phyloP scores from a whole-genome alignment of 2,888 invertebrate species.

The Scaptomyza parva region DNA sequence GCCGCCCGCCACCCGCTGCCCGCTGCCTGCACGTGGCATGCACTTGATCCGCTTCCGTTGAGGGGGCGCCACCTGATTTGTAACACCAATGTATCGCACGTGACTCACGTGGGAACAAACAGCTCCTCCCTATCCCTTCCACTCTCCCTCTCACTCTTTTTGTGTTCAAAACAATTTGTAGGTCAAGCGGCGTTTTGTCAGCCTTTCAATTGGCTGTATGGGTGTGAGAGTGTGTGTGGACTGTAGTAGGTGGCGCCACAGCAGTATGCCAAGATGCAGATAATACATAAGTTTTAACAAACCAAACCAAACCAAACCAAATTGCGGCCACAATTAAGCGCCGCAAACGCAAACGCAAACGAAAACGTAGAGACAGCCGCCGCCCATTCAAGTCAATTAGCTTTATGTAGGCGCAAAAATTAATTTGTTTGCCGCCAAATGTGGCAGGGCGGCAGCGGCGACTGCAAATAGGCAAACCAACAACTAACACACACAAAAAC shows the following conservation, averaged over 20 bases:
- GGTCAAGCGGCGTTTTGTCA: conserved; percentile 64
- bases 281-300: conserved; percentile 31
- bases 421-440: conserved; percentile 76
- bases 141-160: neutral
- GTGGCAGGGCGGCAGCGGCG: conserved; percentile 57
- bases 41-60: conserved; percentile 71
- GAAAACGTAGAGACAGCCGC: too few relatives aligned
- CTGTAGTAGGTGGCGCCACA: conserved; percentile 42
- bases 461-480: conserved; percentile 44
- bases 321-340: conserved; percentile 60
- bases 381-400: conserved; percentile 71
- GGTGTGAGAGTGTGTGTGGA: neutral
- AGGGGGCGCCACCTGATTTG: conserved; percentile 41
- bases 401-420: conserved; percentile 77
- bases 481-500: conserved; percentile 16
- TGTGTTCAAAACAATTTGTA: conserved; percentile 43
- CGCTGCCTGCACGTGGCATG: conserved; percentile 34
- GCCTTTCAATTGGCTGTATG: conserved; percentile 20
- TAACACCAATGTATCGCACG: conserved; percentile 26
- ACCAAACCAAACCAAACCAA: conserved; percentile 3
- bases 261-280: conserved; percentile 52
- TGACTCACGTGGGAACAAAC: conserved; percentile 44
- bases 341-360: conserved; percentile 19
- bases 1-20: neutral
- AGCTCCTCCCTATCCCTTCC: neutral